Evolutionary conservation across 2,888 invertebrate species (phyloP).

Genomic region (Trissonchulus sp.): DNA sequence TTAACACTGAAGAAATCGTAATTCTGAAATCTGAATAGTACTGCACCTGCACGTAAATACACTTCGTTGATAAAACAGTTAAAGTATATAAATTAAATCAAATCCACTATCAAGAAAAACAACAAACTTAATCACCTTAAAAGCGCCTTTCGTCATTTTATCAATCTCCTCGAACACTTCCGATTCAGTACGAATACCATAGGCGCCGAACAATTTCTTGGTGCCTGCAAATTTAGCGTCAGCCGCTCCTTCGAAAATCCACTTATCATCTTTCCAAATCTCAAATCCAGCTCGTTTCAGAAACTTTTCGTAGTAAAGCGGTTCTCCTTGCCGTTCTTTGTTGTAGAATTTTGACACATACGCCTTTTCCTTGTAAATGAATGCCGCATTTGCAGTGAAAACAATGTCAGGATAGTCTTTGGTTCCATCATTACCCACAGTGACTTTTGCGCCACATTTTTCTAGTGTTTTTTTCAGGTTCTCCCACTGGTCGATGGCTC

Average conservation of each 20-base stretch:
- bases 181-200: slow-evolving; percentile 27
- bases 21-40: no score
- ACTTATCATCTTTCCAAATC: slow-evolving; percentile 42
- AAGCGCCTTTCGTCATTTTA: no score
- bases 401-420: slow-evolving; percentile 43
- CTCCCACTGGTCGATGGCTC: slow-evolving; percentile 44
- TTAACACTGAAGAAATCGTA: no score
- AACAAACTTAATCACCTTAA: no score
- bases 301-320: slow-evolving; percentile 43
- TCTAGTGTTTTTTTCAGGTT: slow-evolving; percentile 42
- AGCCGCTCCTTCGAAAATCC: slow-evolving; percentile 44
- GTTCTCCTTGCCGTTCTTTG: slow-evolving; percentile 45
- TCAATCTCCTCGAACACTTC: not conserved
- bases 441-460: slow-evolving; percentile 41
- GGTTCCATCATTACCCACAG: not conserved
- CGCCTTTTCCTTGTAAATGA: slow-evolving; percentile 44
- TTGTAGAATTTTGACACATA: slow-evolving; percentile 47
- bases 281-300: slow-evolving; percentile 43
- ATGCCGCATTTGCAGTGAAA: slow-evolving; percentile 48
- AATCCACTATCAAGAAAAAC: no score
- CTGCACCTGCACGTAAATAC: no score
- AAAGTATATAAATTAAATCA: no score
- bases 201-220: slow-evolving; percentile 28
- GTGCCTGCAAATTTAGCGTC: slow-evolving; percentile 29
- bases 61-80: no score